phyloP scores from a whole-genome alignment of 2,113 vertebrate genomes.

The Telmatochromis bifrenatus region DNA sequence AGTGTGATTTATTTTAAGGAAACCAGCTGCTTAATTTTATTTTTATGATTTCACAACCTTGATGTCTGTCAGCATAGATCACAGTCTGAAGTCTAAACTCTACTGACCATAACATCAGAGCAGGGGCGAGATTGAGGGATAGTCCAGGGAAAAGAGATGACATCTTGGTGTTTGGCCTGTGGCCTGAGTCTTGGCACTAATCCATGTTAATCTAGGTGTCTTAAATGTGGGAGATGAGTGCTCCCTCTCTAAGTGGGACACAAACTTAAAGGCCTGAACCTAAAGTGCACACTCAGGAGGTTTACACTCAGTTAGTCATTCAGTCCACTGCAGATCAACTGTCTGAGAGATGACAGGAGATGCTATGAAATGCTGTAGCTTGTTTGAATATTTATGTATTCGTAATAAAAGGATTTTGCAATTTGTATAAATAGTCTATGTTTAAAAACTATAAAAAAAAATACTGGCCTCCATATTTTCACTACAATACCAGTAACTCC shows the following conservation, averaged over 20 bases:
- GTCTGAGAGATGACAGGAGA: background rate
- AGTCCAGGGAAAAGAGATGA: conserved; percentile 17
- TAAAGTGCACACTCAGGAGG: conserved; percentile 23
- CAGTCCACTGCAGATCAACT: background rate
- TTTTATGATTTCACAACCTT: background rate
- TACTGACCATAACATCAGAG: background rate
- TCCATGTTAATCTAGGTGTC: conserved; percentile 71
- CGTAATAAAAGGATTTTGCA: background rate
- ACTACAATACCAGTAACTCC: background rate
- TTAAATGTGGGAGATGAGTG: conserved; percentile 62
- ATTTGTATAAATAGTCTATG: background rate
- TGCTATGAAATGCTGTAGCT: background rate
- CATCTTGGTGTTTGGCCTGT: conserved; percentile 46
- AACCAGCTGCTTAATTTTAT: background rate
- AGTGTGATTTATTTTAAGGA: background rate
- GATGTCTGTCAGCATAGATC: background rate
- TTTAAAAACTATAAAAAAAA: background rate
- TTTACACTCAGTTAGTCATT: conserved; percentile 15
- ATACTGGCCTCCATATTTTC: background rate
- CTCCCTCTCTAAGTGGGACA: conserved; percentile 53
- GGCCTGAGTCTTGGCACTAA: conserved; percentile 62
- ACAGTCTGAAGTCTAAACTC: background rate
- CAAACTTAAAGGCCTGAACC: conserved; percentile 43
- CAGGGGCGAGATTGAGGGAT: background rate
- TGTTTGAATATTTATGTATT: background rate